Base-by-base conservation (phyloP, 2,113 vertebrate species). In the Pimephales promelas region DNA sequence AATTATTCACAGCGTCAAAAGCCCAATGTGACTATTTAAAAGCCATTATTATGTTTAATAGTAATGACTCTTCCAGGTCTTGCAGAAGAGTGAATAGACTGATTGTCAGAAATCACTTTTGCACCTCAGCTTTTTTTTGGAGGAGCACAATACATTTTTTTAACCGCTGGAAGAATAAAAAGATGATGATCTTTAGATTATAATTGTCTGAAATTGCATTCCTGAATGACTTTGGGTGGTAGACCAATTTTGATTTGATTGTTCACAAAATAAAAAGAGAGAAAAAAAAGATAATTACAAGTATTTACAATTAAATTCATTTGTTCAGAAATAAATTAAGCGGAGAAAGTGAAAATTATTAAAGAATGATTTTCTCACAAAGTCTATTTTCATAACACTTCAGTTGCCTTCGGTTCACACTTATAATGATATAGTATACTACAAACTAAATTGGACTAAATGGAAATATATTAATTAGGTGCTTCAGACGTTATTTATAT, bases 31-130 rank as follows among this genome's bases (percentile, higher is more conserved):
- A 90, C 93, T 93, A 90, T 86, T 88, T 93, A 93, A 94, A 93
- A 93, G 92, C 93, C 93, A 92, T 94, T 93, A 93, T 93, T 93
- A 93, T 93, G 90, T 93, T 93, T 94, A 93, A 94, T 93, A 92
- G 93, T 93, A 94, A 95, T 94, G 92, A 93, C 92, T 93, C 92
- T 92, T 93, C 89, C 87, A 92, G 91, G 90, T 88, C 84, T 75
- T 20, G 81, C 79, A 66, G 61, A 79, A 26, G 66, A 72, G 57
- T 57, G 73, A 91, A 89, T 77, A 86, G 85, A 86, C 89, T 87
- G 90, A 92, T 89, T 79, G 88, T 88, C 88, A 54, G 86, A 87
- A 88, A 89, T 90, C 89, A 90, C 86, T 76, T 87, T 62, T 74
- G 24, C 71, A 76, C 83, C 87, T 86, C 87, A 70, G 56, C 45